Conservation (phyloP, 2,888 invertebrate genomes). For the Ennomos quercinarius region DNA sequence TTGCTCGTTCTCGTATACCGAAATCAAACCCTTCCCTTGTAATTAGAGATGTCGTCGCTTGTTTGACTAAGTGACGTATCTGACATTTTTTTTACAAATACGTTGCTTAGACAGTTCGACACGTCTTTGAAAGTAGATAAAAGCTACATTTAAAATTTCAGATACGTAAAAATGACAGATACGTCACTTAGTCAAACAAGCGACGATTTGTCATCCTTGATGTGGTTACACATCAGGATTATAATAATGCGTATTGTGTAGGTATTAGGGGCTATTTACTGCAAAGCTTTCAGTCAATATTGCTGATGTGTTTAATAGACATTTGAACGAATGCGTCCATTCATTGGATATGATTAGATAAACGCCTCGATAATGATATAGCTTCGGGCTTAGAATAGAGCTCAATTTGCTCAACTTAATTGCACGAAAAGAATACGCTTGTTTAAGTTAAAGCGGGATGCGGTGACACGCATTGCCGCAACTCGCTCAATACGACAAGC, state of each 20-base stretch:
- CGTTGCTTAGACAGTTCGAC: too few species aligned
- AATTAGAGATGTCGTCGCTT: slow-evolving; percentile 7
- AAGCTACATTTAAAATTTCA: too few species aligned
- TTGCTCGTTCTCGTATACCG: background rate
- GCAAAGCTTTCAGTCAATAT: background rate
- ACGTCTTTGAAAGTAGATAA: too few species aligned
- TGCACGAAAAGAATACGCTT: slow-evolving; percentile 3
- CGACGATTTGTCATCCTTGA: slow-evolving; percentile 7
- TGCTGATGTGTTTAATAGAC: background rate
- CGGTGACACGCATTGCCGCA: slow-evolving; percentile 40
- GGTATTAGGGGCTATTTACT: slow-evolving; percentile 7
- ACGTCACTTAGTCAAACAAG: too few species aligned
- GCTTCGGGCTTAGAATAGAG: background rate
- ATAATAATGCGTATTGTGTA: slow-evolving; percentile 12
- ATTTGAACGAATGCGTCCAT: background rate
- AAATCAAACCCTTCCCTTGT: slow-evolving; percentile 9
- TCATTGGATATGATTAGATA: too few species aligned
- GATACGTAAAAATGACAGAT: too few species aligned
- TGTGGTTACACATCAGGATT: slow-evolving; percentile 3
- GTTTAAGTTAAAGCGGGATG: slow-evolving; percentile 27
- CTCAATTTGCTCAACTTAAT: slow-evolving; percentile 1
- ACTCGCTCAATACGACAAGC: slow-evolving; percentile 32
- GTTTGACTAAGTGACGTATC: too few species aligned
- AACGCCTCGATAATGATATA: background rate
- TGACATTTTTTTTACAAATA: too few species aligned